Evolutionary conservation across 2,113 vertebrate species (phyloP).

Genomic region (Elgaria multicarinata): DNA sequence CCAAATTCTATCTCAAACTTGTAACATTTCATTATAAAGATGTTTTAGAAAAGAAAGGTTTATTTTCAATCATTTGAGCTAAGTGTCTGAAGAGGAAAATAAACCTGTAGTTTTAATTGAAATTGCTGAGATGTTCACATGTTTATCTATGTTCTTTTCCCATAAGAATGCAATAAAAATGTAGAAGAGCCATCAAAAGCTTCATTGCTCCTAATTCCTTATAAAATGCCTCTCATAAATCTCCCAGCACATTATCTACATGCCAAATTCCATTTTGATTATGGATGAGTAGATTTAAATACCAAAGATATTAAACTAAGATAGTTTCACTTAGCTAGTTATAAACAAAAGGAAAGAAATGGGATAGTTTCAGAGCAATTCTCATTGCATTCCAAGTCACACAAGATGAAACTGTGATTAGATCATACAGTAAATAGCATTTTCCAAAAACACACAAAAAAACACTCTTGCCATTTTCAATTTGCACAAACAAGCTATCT

Average conservation of each 20-base stretch:
- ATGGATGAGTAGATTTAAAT: constrained; percentile 47
- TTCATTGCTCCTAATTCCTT: constrained; percentile 48
- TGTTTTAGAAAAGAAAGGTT: constrained; percentile 9
- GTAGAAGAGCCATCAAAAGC: constrained; percentile 15
- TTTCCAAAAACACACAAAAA: constrained; percentile 33
- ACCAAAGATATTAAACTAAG: constrained; percentile 38
- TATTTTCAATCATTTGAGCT: constrained; percentile 35
- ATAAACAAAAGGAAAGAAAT: constrained; percentile 47
- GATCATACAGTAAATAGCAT: constrained; percentile 13
- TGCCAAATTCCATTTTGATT: constrained; percentile 39
- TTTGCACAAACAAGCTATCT: not conserved
- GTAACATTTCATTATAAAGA: constrained; percentile 52
- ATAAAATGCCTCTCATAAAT: constrained; percentile 62
- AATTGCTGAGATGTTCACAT: constrained; percentile 39
- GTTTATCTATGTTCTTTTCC: constrained; percentile 43
- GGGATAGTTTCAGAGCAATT: not conserved
- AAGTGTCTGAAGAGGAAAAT: constrained; percentile 41
- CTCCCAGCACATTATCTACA: constrained; percentile 35
- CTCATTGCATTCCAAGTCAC: constrained; percentile 23
- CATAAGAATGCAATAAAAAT: constrained; percentile 41
- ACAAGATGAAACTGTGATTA: constrained; percentile 30
- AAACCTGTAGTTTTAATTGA: constrained; percentile 46
- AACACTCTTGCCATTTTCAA: not conserved
- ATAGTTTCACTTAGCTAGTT: constrained; percentile 36
- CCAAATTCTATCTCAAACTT: constrained; percentile 39